Base-by-base conservation (phyloP, 2,113 vertebrate genomes). In the Sebastes fasciatus region DNA sequence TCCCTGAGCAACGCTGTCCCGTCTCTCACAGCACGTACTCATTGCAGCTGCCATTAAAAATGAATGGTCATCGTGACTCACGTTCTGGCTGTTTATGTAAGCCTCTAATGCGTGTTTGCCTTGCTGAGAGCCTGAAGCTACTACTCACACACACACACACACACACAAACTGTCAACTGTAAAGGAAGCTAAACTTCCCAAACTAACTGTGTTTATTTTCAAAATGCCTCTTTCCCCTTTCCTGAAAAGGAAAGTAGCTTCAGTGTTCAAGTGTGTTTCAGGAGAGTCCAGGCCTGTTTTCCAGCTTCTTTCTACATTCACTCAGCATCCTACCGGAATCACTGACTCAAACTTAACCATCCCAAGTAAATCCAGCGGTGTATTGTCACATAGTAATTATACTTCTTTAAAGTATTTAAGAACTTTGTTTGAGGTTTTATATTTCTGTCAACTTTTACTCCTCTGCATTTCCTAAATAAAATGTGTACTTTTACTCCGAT, bases 21-120 rank as follows among this genome's bases (percentile, higher is more conserved):
- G 69, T 80, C 66, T 85, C 63, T 78, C 75, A 61, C 74, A 68
- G 73, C 77, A 66, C 19, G 40, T 72, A 83, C 67, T 68, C 58
- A 43, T 54, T 54, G 61, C 83, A 14, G 14, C 87, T 67, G 77
- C 79, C 77, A 86, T 93, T 85, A 88, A 93, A 88, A 89, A 89
- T 88, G 82, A 86, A 88, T 88, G 82, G 57, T 83, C 87, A 83
- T 68, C 65, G 51, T 91, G 86, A 89, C 86, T 89, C 82, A 87
- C 58, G 4, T 83, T 80, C 55, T 57, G 45, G 42, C 83, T 75
- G 83, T 81, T 90, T 92, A 86, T 82, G 74, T 91, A 86, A 91
- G 68, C 73, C 51, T 67, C 66, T 79, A 85, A 85, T 86, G 83
- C 1, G 62, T 83, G 67, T 86, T 86, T 89, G 77, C 64, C 54